These are phyloP conservation scores for Chaetodon auriga DNA, from an alignment of 2,113 vertebrate genomes.

Conservation along the genomic window DNA sequence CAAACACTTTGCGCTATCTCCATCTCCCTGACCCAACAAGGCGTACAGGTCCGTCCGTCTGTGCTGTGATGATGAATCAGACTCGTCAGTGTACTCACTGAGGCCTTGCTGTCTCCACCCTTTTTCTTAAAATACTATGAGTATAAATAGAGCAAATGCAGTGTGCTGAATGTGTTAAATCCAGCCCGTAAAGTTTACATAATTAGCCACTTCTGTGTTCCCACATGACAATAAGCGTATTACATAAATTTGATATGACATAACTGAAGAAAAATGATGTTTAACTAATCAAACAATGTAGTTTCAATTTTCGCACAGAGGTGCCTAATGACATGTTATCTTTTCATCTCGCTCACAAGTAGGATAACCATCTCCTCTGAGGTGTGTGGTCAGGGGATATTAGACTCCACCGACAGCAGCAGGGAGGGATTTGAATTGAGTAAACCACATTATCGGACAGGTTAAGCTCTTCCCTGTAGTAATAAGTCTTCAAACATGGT, in stretches of 20 bases:
- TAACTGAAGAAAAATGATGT: conserved; percentile 3
- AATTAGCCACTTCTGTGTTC: not conserved
- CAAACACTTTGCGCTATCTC: conserved; percentile 35
- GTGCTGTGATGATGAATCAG: conserved; percentile 29
- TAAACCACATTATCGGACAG: conserved; percentile 54
- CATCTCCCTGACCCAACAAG: conserved; percentile 58
- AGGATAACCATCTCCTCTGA: conserved; percentile 44
- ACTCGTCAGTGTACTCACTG: not conserved
- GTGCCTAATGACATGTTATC: conserved; percentile 47
- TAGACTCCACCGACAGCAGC: conserved; percentile 35
- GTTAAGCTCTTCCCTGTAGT: conserved; percentile 50
- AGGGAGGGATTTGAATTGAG: conserved; percentile 58
- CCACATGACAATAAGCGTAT: conserved; percentile 8
- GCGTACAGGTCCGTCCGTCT: conserved; percentile 44
- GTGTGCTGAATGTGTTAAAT: not conserved
- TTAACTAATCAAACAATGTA: conserved; percentile 21
- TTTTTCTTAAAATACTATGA: conserved; percentile 1
- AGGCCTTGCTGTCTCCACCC: not conserved
- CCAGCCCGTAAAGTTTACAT: not conserved
- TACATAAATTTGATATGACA: conserved; percentile 13
- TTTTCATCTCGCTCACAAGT: conserved; percentile 38
- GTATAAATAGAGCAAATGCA: not conserved
- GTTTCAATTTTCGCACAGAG: conserved; percentile 19
- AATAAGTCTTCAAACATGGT: conserved; percentile 52
- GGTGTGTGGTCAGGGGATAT: conserved; percentile 50